These are phyloP conservation scores for Brachionichthys hirsutus DNA, from an alignment of 2,113 vertebrate species.

Conservation along the genomic window DNA sequence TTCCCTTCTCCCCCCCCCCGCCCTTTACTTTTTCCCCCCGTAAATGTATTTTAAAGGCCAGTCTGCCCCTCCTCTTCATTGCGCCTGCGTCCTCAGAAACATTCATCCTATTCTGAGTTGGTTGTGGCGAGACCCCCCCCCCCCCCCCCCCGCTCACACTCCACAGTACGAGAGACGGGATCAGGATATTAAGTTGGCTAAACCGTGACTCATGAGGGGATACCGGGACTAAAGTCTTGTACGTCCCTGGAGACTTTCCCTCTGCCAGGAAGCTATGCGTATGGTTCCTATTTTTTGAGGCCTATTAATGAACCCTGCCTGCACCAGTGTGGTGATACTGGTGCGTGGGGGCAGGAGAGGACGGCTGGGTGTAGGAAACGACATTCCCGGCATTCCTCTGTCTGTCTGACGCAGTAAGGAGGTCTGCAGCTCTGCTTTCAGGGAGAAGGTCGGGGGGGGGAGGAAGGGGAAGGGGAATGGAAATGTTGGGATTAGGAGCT, in stretches of 20 bases:
- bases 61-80: not conserved
- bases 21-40: slow-evolving; percentile 39
- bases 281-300: slow-evolving; percentile 67
- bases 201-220: slow-evolving; percentile 22
- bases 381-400: slow-evolving; percentile 73
- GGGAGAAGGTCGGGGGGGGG: slow-evolving; percentile 17
- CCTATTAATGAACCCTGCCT: slow-evolving; percentile 55
- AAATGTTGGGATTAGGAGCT: slow-evolving; percentile 51
- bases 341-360: slow-evolving; percentile 27
- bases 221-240: slow-evolving; percentile 26
- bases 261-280: slow-evolving; percentile 50
- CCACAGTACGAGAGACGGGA: slow-evolving; percentile 12
- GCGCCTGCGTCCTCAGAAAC: slow-evolving; percentile 30
- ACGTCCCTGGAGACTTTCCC: slow-evolving; percentile 25
- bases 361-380: slow-evolving; percentile 31
- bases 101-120: slow-evolving; percentile 39
- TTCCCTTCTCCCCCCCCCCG: slow-evolving; percentile 36
- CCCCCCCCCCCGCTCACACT: too few relatives aligned
- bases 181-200: slow-evolving; percentile 33
- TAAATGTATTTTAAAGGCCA: slow-evolving; percentile 54
- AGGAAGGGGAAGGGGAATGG: slow-evolving; percentile 20
- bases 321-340: slow-evolving; percentile 35
- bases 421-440: slow-evolving; percentile 52
- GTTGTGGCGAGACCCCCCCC: slow-evolving; percentile 29
- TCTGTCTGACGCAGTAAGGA: slow-evolving; percentile 66